Base-by-base conservation (phyloP, 1,140 invertebrate genomes). In the Gonioctena quinquepunctata region DNA sequence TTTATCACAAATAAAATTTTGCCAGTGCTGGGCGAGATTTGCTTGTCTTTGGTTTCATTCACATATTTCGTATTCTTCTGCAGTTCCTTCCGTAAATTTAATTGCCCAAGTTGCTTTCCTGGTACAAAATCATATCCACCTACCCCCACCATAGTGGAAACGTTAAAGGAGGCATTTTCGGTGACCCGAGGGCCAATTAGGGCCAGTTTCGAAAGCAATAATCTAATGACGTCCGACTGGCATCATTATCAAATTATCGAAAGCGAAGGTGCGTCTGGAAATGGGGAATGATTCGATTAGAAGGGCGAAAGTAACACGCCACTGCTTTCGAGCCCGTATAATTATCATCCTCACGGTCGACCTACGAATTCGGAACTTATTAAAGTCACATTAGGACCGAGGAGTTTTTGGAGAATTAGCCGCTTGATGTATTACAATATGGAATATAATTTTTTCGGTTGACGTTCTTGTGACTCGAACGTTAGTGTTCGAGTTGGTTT, bases 221-320 rank as follows among this genome's bases (percentile, higher is more conserved):
- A 54, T 54, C 8, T 54, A 54, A 54, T 54, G 52, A 54, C 52
- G 52, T 21, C 22, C 18, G 52, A 19, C 52, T 7, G 22, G 52
- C 22, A 11, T 19, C 52, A 23, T 54, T 54, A 54, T 54, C 52
- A 18, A 54, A 54, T 54, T 54, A 54, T 54, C 52, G 52, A 23
- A 54, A 54, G 18, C 13, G 52, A 54, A 54, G 52, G 52, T 54
- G 52, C 52, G 52, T 54, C 52, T 54, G 52, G 52, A 54, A 54
- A 8, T 54, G 7, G 52, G 52, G 52, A 18, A 54, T 54, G 52
- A 54, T 54, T 22, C 52, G 52, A 54, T 54, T 54, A 54, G 19
- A 6, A 54, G 52, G 3, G 52, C 22, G n/a, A 54, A 54, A 54
- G 52, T 54, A 23, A 54, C 52, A 54, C 52, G 52, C 52, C 52